Evolutionary conservation across 2,888 invertebrate species (phyloP).

Genomic region (Hyppa rectilinea): DNA sequence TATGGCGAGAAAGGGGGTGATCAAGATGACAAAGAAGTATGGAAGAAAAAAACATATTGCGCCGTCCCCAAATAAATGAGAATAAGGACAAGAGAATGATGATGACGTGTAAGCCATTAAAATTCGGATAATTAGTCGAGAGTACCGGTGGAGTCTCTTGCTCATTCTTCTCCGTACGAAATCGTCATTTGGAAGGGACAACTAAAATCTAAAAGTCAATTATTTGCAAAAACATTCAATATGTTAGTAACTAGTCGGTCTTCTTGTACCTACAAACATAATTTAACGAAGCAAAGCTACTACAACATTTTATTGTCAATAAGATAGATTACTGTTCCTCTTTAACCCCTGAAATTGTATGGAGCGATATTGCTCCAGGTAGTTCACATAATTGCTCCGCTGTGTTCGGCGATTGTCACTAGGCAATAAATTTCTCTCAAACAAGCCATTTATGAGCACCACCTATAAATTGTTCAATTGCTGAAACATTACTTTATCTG

Average conservation of each 20-base stretch:
- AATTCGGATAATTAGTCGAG: too few species aligned
- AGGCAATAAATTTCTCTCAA: constrained; percentile 50
- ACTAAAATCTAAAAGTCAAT: neutral
- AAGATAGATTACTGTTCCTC: constrained; percentile 1
- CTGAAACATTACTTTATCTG: constrained; percentile 21
- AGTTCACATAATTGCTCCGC: constrained; percentile 49
- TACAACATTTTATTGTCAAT: neutral
- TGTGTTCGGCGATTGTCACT: constrained; percentile 44
- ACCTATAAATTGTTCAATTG: constrained; percentile 33
- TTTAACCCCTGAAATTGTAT: constrained; percentile 1
- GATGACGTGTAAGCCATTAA: too few species aligned
- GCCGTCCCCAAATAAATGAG: too few species aligned
- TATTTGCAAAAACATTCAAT: neutral
- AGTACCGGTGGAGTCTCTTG: too few species aligned
- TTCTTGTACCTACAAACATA: neutral
- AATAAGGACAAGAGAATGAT: too few species aligned
- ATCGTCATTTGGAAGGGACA: too few species aligned
- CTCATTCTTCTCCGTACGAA: too few species aligned
- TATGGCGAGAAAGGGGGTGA: too few species aligned
- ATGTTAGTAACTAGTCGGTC: neutral
- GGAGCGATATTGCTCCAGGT: constrained; percentile 27
- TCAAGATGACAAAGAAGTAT: too few species aligned
- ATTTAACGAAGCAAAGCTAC: constrained; percentile 3
- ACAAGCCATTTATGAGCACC: constrained; percentile 52
- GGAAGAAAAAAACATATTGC: too few species aligned